Evolutionary conservation across 2,888 invertebrate species (phyloP), one percentile per base, ranked within the genome.

Genomic region (Cremastobaeus sp.): DNA sequence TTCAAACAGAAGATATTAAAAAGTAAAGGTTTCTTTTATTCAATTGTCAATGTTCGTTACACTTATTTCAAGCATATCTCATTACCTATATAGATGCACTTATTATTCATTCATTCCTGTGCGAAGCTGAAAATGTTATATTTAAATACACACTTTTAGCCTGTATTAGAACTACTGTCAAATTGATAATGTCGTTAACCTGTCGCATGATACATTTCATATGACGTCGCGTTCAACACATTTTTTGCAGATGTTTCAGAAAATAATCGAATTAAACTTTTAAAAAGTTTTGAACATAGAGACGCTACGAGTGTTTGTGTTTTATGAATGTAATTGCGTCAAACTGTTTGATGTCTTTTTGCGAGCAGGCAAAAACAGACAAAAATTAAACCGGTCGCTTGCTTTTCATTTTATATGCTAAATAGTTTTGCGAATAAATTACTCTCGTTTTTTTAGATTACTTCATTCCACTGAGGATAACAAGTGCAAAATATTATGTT

Each of bases 231-330:
- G 21, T 20, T 12, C 14, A 34, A 12, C 11, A 25, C 25, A 54
- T 55, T 54, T 55, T 55, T 55, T 65, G 47, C 37, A 47, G 43
- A 30, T 66, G 66, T 48, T 65, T 32, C 15, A 57, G 25, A 39
- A 48, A 66, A 57, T 57, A 66, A 66, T 55, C 57, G 32, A 66
- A 66, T 41, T 57, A 57, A 54, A 55, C 20, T 47, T 66, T 55
- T 11, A 17, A 37, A 25, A 32, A 55, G 35, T 11, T 37, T 41
- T 21, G 11, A 35, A 37, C 18, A 15, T 18, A 11, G 25, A 50
- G 11, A n/a, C 12, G 14, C 11, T 6, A 1, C 43, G 1, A 1
- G 9, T 20, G 54, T 15, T 47, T 21, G 39, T 15, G 35, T n/a
- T 55, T 47, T 45, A 20, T 34, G n/a, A 54, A 30, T 30, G 50